These are phyloP conservation scores for Vidua chalybeata DNA, from an alignment of 2,113 vertebrate genomes.

Conservation along the genomic window DNA sequence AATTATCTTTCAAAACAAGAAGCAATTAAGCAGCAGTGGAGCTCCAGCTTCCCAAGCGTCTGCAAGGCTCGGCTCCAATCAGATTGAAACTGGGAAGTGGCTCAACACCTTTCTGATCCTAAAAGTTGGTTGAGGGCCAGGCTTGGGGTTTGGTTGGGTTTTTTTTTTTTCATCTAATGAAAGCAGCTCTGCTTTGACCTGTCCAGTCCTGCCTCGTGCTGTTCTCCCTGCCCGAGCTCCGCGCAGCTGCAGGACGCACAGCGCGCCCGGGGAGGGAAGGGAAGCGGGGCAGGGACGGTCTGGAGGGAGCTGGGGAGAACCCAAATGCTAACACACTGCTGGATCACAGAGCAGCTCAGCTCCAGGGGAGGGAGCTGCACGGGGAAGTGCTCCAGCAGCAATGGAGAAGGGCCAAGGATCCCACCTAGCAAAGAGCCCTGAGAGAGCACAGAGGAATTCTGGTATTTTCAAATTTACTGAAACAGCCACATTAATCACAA, in stretches of 20 bases:
- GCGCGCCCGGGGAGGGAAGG: fast-evolving
- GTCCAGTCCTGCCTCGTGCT: slow-evolving; percentile 11
- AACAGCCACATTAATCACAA: not conserved
- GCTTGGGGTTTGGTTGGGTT: not conserved
- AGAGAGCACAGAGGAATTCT: not conserved
- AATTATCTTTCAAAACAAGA: slow-evolving; percentile 60
- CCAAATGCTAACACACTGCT: not conserved
- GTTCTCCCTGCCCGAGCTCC: not conserved
- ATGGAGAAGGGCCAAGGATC: not conserved
- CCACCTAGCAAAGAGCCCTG: not conserved
- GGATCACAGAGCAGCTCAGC: not conserved
- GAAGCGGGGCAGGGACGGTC: fast-evolving
- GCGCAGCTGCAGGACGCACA: not conserved
- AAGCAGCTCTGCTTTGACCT: slow-evolving; percentile 10
- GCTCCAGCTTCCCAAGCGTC: not conserved
- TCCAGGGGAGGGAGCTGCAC: not conserved
- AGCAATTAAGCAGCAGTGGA: slow-evolving; percentile 45
- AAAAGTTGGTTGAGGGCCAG: slow-evolving; percentile 20
- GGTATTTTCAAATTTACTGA: not conserved
- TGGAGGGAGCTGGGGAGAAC: not conserved
- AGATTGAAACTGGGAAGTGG: slow-evolving; percentile 43
- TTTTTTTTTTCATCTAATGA: not conserved
- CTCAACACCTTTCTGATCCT: slow-evolving; percentile 55
- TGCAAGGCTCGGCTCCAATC: slow-evolving; percentile 11
- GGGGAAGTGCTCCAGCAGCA: not conserved